Conservation (phyloP, 2,888 invertebrate genomes). For the Eristalis intricaria region DNA sequence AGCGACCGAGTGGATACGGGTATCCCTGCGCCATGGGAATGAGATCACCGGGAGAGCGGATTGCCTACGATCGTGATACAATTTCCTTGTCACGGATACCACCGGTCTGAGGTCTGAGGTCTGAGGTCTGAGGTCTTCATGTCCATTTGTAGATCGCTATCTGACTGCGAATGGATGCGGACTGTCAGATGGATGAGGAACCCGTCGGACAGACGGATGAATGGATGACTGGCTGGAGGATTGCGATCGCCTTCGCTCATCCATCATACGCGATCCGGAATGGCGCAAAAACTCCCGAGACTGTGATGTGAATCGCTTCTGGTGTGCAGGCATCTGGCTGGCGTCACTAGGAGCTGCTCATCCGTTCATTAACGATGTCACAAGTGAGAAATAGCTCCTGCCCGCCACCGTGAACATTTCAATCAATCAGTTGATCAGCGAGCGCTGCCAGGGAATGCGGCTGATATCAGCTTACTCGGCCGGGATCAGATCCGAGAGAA, state of each 20-base stretch:
- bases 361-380: constrained; percentile 68
- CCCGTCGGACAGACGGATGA: constrained; percentile 32
- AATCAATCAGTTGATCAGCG: constrained; percentile 66
- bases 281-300: constrained; percentile 39
- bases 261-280: constrained; percentile 60
- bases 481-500: neutral
- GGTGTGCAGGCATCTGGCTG: constrained; percentile 45
- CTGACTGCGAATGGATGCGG: constrained; percentile 42
- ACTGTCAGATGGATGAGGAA: constrained; percentile 9
- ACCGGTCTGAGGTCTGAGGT: constrained; percentile 24
- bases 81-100: constrained; percentile 63
- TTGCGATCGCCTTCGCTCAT: constrained; percentile 52
- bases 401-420: constrained; percentile 67
- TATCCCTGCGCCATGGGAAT: constrained; percentile 53
- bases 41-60: constrained; percentile 46
- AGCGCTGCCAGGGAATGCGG: constrained; percentile 51
- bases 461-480: constrained; percentile 24
- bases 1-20: constrained; percentile 15
- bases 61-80: constrained; percentile 54
- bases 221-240: constrained; percentile 32
- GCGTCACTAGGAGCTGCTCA: constrained; percentile 63
- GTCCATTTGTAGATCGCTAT: constrained; percentile 51
- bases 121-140: constrained; percentile 47
- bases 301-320: constrained; percentile 45
- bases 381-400: constrained; percentile 71